phyloP scores from a whole-genome alignment of 2,113 vertebrate genomes.

The Chloroceryle aenea region DNA sequence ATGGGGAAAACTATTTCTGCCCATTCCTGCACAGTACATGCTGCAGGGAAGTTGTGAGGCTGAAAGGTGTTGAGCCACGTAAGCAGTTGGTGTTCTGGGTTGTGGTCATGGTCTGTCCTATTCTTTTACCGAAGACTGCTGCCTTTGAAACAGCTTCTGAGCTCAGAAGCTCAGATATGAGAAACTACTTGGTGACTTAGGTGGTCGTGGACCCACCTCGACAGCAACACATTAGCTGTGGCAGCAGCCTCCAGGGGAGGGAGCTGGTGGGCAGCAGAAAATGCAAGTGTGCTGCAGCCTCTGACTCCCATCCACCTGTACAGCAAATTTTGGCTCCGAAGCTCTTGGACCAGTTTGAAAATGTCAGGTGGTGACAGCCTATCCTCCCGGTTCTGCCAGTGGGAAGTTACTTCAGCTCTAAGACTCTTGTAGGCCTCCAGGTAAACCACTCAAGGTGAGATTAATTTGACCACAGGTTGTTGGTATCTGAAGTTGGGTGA shows the following conservation, averaged over 20 bases:
- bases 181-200: neutral
- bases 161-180: neutral
- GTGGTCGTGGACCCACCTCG: neutral
- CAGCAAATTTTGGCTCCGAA: neutral
- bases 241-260: neutral
- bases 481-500: neutral
- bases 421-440: neutral
- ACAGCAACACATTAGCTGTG: rapidly evolving
- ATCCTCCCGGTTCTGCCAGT: neutral
- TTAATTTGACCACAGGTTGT: neutral
- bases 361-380: neutral
- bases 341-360: neutral
- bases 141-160: neutral
- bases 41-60: neutral
- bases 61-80: neutral
- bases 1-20: neutral
- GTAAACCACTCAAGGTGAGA: neutral
- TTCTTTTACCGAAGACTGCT: neutral
- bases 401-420: neutral
- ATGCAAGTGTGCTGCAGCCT: no score
- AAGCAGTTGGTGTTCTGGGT: neutral
- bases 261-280: neutral
- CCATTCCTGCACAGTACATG: neutral
- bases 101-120: neutral
- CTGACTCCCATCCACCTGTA: neutral